Evolutionary conservation across 2,888 invertebrate genomes (phyloP).

Genomic region (Clistopyga incitator): DNA sequence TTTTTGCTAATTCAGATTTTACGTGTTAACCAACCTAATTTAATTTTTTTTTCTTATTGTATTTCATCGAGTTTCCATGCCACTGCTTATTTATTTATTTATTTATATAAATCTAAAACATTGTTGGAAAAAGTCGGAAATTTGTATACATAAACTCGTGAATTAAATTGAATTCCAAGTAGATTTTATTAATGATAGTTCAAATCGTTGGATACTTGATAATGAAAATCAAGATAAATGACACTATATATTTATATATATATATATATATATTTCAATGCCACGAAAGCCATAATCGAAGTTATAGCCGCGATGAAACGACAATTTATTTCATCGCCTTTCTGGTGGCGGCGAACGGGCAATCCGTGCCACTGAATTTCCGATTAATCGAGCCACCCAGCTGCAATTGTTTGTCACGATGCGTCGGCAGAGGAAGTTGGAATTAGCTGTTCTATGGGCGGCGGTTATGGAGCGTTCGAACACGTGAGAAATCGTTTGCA

Average conservation of each 20-base stretch:
- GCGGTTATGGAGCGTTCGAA: constrained; percentile 42
- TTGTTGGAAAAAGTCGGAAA: too few species aligned
- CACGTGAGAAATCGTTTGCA: constrained; percentile 17
- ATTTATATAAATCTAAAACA: too few species aligned
- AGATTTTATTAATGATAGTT: too few species aligned
- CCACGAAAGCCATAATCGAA: not conserved
- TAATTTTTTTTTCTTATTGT: too few species aligned
- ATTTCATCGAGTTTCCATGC: too few species aligned
- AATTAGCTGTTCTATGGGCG: constrained; percentile 44
- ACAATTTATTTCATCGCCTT: not conserved
- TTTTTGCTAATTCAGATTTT: too few species aligned
- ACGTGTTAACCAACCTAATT: too few species aligned
- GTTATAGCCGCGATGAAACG: not conserved
- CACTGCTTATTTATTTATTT: too few species aligned
- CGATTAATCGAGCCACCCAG: constrained; percentile 17
- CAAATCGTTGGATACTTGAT: too few species aligned
- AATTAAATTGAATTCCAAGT: too few species aligned
- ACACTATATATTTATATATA: too few species aligned
- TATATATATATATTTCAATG: not conserved
- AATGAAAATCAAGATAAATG: not conserved
- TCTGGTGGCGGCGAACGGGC: not conserved
- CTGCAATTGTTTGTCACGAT: constrained; percentile 11
- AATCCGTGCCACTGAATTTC: not conserved
- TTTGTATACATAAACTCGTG: too few species aligned
- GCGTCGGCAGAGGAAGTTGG: constrained; percentile 47